Base-by-base conservation (phyloP, 2,888 invertebrate genomes). In the Drosophila affinis region DNA sequence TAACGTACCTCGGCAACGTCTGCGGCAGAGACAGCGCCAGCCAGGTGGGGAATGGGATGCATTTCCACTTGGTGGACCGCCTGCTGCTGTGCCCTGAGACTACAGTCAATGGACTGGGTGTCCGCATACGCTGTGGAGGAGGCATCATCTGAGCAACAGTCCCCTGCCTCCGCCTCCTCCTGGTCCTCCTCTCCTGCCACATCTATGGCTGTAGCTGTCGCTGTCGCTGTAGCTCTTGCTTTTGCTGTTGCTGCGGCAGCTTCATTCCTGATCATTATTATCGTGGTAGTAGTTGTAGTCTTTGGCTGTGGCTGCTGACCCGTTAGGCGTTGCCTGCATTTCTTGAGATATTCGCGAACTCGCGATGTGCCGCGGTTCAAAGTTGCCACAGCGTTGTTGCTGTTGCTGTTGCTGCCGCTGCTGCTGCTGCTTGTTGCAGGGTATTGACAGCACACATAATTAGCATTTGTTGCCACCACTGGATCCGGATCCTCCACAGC, bases 321-420 rank as follows among this genome's bases (percentile, higher is more conserved):
- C 79, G 91, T 90, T 84, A 92, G 85, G 62, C 91, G 91, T 80
- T 91, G 91, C 89, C 90, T 92, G 79, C 92, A 92, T 82, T 90
- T 91, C 77, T 90, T 90, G 39, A 92, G 86, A 88, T 92, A 92
- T 72, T 87, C 90, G 74, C 92, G 92, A 65, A 92, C 91, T 82
- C 92, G 92, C 81, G 92, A 92, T 89, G 91, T 92, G 81, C 90
- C 91, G 63, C 91, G 87, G 64, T 81, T 91, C 73, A 89, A 80
- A 49, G 62, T 61, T n/a, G 57, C 54, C 57, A 17, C 54, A 47
- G 34, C 17, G 34, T 29, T 46, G 62, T 46, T 54, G 61, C 24
- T 46, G 34, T 60, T 64, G 62, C 45, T 57, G 61, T 18, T 46
- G 21, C 21, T 54, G 48, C 18, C 62, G 62, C 7, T 57, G 61